Evolutionary conservation across 2,888 invertebrate genomes (phyloP).

Genomic region (Linyphia triangularis): DNA sequence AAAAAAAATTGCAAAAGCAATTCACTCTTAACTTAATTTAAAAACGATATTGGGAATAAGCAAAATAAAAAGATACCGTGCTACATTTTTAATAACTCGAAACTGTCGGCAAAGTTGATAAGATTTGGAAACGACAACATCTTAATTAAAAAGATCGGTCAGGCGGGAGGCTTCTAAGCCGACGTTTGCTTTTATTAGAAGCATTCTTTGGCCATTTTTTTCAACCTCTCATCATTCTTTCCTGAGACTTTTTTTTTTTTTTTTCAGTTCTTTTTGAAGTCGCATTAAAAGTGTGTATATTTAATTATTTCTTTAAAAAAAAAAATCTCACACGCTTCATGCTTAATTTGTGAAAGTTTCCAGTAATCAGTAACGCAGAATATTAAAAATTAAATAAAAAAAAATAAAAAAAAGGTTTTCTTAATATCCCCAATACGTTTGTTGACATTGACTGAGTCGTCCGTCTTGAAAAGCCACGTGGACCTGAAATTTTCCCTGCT

Average conservation of each 20-base stretch:
- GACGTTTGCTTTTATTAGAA: slow-evolving; percentile 38
- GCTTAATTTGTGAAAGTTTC: slow-evolving; percentile 57
- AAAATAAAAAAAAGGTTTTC: slow-evolving; percentile 25
- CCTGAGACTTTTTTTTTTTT: slow-evolving; percentile 25
- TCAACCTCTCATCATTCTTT: slow-evolving; percentile 48
- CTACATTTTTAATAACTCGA: slow-evolving; percentile 60
- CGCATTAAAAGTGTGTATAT: slow-evolving; percentile 58
- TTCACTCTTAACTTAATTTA: background rate
- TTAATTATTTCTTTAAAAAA: slow-evolving; percentile 69
- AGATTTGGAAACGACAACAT: slow-evolving; percentile 63
- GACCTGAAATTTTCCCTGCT: background rate
- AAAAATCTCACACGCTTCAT: slow-evolving; percentile 19
- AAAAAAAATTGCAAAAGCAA: background rate
- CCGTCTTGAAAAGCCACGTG: background rate
- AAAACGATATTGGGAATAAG: background rate
- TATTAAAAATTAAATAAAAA: slow-evolving; percentile 57
- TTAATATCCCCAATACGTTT: slow-evolving; percentile 62
- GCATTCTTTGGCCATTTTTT: slow-evolving; percentile 31
- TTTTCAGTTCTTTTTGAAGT: slow-evolving; percentile 58
- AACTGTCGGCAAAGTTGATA: slow-evolving; percentile 68
- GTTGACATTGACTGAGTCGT: slow-evolving; percentile 71
- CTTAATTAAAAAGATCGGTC: slow-evolving; percentile 72
- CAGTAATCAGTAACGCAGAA: background rate
- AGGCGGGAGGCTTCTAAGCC: slow-evolving; percentile 56
- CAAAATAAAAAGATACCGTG: background rate